Conservation (phyloP, 2,113 vertebrate genomes). For the Larimichthys polyactis region DNA sequence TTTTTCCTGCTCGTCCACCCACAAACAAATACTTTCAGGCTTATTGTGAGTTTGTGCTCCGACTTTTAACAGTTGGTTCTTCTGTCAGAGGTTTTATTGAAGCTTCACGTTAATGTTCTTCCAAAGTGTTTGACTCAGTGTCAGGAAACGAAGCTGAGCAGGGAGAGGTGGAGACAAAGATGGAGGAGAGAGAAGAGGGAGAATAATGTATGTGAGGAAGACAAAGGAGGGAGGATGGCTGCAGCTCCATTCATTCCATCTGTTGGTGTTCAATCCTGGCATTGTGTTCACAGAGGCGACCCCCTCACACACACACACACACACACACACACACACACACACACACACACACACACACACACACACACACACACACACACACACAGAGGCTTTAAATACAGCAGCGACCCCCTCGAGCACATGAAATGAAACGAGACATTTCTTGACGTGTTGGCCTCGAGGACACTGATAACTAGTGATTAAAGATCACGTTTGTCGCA, state of each 20-base stretch:
- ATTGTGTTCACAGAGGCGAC: not conserved
- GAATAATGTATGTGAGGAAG: not conserved
- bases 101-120: no score
- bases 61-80: no score
- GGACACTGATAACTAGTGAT: no score
- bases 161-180: not conserved
- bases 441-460: no score
- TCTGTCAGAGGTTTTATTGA: no score
- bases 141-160: not conserved
- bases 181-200: not conserved
- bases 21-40: no score
- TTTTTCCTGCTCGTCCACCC: no score
- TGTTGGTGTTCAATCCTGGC: conserved; percentile 8
- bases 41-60: no score
- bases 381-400: conserved; percentile 10
- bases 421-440: no score
- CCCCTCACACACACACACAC: not conserved
- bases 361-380: not conserved
- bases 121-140: no score
- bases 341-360: not conserved
- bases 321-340: conserved; percentile 20
- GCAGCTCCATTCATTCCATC: conserved; percentile 34
- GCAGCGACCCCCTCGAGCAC: not conserved
- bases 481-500: no score
- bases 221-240: conserved; percentile 26